phyloP scores from a whole-genome alignment of 2,888 invertebrate genomes.

The Bedellia somnulentella region DNA sequence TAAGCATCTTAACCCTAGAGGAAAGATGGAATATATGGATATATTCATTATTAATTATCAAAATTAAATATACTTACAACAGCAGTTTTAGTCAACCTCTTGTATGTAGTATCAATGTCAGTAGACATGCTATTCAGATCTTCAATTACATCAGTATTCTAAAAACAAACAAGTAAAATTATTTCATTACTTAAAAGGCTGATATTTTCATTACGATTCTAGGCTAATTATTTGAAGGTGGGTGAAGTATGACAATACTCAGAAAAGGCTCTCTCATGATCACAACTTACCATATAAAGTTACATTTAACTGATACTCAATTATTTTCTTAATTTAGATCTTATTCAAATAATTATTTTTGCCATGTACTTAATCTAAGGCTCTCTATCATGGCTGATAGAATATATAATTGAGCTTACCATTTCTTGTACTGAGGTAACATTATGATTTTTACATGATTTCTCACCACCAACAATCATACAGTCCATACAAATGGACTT shows the following conservation, averaged over 20 bases:
- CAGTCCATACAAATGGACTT: constrained; percentile 46
- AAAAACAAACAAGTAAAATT: constrained; percentile 13
- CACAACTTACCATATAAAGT: too few relatives aligned
- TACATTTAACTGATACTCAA: too few relatives aligned
- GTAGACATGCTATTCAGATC: constrained; percentile 26
- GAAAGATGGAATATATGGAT: too few relatives aligned
- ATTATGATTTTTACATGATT: constrained; percentile 43
- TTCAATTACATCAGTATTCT: constrained; percentile 32
- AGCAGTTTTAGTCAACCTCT: constrained; percentile 43
- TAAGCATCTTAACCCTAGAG: too few relatives aligned
- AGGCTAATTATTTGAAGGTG: too few relatives aligned
- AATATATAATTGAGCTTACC: constrained; percentile 20
- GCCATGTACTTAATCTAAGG: too few relatives aligned
- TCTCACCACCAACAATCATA: constrained; percentile 39
- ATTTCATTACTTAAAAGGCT: background rate
- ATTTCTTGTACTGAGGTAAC: constrained; percentile 33
- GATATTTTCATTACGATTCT: background rate
- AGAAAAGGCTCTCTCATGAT: too few relatives aligned
- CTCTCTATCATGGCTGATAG: too few relatives aligned
- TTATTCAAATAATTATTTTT: too few relatives aligned
- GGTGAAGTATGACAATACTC: too few relatives aligned
- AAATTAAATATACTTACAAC: constrained; percentile 34
- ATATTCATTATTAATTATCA: too few relatives aligned
- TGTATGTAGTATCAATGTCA: constrained; percentile 37
- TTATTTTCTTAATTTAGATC: too few relatives aligned